Evolutionary conservation across 2,888 invertebrate species (phyloP).

Genomic region (Aleiodes alternator): DNA sequence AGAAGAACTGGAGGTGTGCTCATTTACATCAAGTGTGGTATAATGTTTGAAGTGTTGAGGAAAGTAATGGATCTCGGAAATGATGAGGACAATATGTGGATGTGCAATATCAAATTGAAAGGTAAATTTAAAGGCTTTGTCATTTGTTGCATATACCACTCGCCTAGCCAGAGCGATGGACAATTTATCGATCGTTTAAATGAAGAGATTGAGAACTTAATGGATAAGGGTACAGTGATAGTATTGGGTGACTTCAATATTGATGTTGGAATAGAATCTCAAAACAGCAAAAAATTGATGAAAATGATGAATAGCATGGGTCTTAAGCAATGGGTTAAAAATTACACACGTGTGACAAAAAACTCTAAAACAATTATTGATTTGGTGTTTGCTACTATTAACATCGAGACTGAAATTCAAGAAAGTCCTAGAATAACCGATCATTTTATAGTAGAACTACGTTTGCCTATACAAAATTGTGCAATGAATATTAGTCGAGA

Average conservation of each 20-base stretch:
- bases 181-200: constrained; percentile 21
- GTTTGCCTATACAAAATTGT: too few species aligned
- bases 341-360: not conserved
- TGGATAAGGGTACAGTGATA: constrained; percentile 18
- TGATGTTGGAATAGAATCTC: too few species aligned
- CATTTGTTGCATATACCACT: constrained; percentile 30
- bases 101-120: constrained; percentile 27
- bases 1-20: constrained; percentile 22
- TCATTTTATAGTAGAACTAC: too few species aligned
- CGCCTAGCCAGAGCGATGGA: constrained; percentile 39
- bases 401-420: not conserved
- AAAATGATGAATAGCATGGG: too few species aligned
- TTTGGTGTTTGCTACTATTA: not conserved
- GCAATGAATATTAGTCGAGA: too few species aligned
- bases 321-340: not conserved
- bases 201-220: constrained; percentile 26
- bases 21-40: constrained; percentile 13
- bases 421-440: not conserved
- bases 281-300: too few species aligned
- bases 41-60: not conserved
- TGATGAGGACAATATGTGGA: constrained; percentile 34
- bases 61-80: not conserved
- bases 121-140: constrained; percentile 19
- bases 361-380: not conserved
- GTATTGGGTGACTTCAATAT: constrained; percentile 13